Percentiles rank a stretch among this genome's conserved stretches.
Conservation (phyloP, 2,113 vertebrate genomes). For the Panurus biarmicus region DNA sequence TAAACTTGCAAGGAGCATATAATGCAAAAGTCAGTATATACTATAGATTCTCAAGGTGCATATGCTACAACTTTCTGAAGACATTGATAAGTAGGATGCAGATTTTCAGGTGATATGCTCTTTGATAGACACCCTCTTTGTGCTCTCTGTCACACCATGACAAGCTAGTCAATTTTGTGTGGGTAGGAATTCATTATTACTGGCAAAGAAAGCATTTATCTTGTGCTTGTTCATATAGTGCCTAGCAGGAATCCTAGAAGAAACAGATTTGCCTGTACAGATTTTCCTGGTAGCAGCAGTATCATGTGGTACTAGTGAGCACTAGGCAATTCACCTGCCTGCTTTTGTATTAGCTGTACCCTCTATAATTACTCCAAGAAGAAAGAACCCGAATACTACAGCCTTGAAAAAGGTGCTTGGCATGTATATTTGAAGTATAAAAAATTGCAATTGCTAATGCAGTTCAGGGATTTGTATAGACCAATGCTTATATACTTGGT, state of each 20-base stretch:
- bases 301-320: neutral
- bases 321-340: neutral
- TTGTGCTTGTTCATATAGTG: neutral
- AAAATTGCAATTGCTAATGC: neutral
- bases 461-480: neutral
- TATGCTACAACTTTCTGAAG: neutral
- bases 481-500: neutral
- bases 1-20: neutral
- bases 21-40: neutral
- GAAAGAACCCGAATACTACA: neutral
- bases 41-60: neutral
- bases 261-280: neutral
- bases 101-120: neutral
- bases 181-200: neutral
- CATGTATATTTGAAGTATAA: neutral
- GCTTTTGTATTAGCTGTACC: neutral
- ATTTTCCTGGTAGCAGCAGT: neutral
- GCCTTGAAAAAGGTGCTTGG: neutral
- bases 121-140: neutral
- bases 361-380: neutral
- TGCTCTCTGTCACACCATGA: neutral
- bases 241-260: neutral
- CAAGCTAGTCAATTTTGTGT: neutral
- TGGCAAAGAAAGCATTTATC: neutral
- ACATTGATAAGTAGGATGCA: neutral